Percentiles rank a stretch among this genome's conserved stretches.
These are phyloP conservation scores for Lochmaea capreae DNA, from an alignment of 2,888 invertebrate species.

Conservation along the genomic window DNA sequence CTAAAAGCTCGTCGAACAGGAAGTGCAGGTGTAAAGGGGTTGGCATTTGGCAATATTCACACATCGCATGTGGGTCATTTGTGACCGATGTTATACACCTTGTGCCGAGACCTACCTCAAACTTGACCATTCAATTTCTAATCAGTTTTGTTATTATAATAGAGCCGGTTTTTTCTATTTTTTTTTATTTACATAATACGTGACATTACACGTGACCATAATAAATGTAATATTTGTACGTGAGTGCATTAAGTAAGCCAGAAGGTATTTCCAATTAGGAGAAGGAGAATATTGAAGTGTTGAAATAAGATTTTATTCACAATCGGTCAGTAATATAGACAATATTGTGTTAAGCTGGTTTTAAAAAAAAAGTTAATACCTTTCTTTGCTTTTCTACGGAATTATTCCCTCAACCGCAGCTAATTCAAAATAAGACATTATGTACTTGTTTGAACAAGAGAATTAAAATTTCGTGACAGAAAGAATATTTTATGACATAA, in stretches of 20 bases:
- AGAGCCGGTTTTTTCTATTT: conserved; percentile 22
- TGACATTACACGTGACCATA: not conserved
- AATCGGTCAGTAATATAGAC: no score
- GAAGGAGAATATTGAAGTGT: no score
- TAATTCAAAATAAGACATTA: no score
- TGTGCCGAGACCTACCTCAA: conserved; percentile 34
- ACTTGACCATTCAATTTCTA: conserved; percentile 32
- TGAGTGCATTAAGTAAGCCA: not conserved
- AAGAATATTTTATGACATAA: no score
- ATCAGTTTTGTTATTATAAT: conserved; percentile 11
- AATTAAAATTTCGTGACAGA: no score
- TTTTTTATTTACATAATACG: not conserved
- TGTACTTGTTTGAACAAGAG: no score
- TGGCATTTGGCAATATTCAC: conserved; percentile 20
- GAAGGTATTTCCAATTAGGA: no score
- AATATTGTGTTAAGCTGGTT: no score
- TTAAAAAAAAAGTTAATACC: no score
- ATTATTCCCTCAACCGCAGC: no score
- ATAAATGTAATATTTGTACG: not conserved
- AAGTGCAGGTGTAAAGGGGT: conserved; percentile 34
- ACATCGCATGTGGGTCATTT: conserved; percentile 22
- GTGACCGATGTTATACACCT: conserved; percentile 20
- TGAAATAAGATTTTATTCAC: no score
- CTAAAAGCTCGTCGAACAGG: conserved; percentile 19
- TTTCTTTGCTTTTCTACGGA: no score